phyloP scores from a whole-genome alignment of 2,888 invertebrate species.

The Melitaea athalia region DNA sequence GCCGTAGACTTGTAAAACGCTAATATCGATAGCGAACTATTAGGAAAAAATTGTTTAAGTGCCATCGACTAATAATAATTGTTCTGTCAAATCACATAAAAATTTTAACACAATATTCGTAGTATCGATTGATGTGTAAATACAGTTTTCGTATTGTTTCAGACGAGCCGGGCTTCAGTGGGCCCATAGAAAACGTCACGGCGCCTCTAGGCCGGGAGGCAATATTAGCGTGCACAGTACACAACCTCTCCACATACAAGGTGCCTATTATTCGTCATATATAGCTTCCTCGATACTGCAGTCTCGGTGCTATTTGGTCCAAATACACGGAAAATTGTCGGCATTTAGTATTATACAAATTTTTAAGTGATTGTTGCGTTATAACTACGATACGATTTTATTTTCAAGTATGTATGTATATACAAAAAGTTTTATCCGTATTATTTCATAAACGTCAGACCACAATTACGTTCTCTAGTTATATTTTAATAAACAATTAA shows the following conservation, averaged over 20 bases:
- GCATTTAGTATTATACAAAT: slow-evolving; percentile 18
- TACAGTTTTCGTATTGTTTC: slow-evolving; percentile 41
- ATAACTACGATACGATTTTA: no score
- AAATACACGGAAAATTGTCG: slow-evolving; percentile 20
- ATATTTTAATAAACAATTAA: no score
- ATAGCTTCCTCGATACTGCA: slow-evolving; percentile 19
- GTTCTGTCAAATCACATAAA: not conserved
- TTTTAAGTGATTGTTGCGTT: slow-evolving; percentile 7
- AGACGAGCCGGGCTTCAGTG: slow-evolving; percentile 91
- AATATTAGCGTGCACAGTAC: slow-evolving; percentile 89
- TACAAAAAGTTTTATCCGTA: not conserved
- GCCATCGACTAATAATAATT: not conserved
- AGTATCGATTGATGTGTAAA: not conserved
- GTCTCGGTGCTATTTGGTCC: slow-evolving; percentile 18
- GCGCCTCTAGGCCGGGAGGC: slow-evolving; percentile 93
- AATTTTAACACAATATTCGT: not conserved
- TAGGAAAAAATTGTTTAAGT: no score
- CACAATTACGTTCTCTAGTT: not conserved
- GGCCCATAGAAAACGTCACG: slow-evolving; percentile 91
- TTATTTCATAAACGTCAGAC: not conserved
- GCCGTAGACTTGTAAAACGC: no score
- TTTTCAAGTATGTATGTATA: not conserved
- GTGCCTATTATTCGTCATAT: slow-evolving; percentile 66
- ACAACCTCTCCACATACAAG: slow-evolving; percentile 92
- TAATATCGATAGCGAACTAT: no score